Base-by-base conservation (phyloP, 1,140 invertebrate species). In the Pteromalus puparum region DNA sequence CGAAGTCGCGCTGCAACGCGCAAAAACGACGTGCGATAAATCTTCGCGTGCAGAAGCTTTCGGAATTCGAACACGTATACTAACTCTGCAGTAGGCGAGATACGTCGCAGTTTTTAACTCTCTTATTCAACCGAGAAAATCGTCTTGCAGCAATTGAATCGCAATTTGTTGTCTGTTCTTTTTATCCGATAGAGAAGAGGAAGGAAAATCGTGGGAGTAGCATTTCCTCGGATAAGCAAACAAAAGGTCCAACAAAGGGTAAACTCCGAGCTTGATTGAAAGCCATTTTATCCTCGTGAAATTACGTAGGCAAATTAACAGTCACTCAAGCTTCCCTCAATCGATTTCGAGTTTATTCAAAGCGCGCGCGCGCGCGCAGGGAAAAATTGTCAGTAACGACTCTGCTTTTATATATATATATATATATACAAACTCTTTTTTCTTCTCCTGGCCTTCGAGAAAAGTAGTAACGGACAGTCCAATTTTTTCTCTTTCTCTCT, bases 241-340 rank as follows among this genome's bases (percentile, higher is more conserved):
- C 85, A 85, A 87, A 87, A 86, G 85, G 81, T 85, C 81, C 81
- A 85, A 82, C 84, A 85, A 85, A 85, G 81, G 81, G 85, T 87
- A 85, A 86, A 84, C 82, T 82, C 46, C 81, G 85, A 86, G 85
- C 82, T 80, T 82, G 86, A 87, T 86, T 87, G 86, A 84, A 85
- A 85, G 18, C 21, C 26, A 34, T 5, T 74, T 30, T 28, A 28
- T n/a, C n/a, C 26, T 48, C 4, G 46, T 3, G 48, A 65, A 65
- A 78, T 78, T 61, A 78, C 46, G 9, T 65, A 61, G 48, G 76
- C 28, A 38, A 78, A 78, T 78, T 78, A 78, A 65, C 76, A 78
- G 61, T 78, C 76, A 34, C 13, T 34, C 53, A 38, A 65, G 76
- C 76, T 61, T 65, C 15, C 7, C 53, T 61, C 46, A 65, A 78